Conservation (phyloP, 2,113 vertebrate genomes). For the Cebus imitator region DNA sequence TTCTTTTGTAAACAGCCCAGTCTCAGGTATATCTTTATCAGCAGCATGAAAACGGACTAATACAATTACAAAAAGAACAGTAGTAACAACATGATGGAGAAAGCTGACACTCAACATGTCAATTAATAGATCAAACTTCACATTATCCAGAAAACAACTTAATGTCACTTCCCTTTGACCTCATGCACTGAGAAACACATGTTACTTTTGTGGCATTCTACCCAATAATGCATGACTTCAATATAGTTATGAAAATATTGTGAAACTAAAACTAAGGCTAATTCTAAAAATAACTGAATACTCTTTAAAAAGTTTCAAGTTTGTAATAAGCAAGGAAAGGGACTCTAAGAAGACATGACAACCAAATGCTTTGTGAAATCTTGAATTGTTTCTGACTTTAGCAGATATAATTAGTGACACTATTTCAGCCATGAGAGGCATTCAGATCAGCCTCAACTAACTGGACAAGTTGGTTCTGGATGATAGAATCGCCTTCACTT, state of each 20-base stretch:
- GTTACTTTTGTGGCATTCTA: not conserved
- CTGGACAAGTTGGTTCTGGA: not conserved
- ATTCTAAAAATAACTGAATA: not conserved
- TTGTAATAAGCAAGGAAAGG: not conserved
- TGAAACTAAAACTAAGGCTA: not conserved
- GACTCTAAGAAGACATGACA: not conserved
- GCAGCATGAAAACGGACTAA: too few relatives aligned
- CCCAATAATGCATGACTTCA: not conserved
- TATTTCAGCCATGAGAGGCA: accelerated
- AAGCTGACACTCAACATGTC: not conserved
- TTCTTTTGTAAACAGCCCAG: too few relatives aligned
- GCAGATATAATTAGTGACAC: not conserved
- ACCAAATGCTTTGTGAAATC: not conserved
- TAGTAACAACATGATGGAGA: not conserved
- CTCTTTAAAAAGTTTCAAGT: not conserved
- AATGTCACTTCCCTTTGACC: not conserved
- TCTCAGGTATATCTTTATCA: too few relatives aligned
- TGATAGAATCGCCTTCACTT: not conserved
- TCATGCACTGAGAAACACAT: not conserved
- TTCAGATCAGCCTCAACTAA: not conserved
- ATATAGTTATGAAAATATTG: not conserved
- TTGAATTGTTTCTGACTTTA: not conserved
- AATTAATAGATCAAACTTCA: not conserved
- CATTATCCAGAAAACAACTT: not conserved
- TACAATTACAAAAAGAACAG: not conserved